phyloP scores from a whole-genome alignment of 1,140 invertebrate species.

The Nasonia longicornis region DNA sequence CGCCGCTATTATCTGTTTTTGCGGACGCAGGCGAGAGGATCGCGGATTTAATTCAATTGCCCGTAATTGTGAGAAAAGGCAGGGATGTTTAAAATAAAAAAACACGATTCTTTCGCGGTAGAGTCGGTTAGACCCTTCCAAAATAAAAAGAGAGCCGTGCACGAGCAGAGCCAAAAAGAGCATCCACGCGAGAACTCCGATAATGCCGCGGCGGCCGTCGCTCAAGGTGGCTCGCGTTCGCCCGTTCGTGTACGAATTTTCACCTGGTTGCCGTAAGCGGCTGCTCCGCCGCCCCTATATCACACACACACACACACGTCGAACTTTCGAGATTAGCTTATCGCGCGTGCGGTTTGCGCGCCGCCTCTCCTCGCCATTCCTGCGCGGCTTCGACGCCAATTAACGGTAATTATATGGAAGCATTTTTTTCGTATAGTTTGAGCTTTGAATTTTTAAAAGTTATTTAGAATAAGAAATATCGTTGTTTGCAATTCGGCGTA shows the following conservation, averaged over 20 bases:
- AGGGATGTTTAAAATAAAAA: no score
- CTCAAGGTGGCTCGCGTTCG: conserved; percentile 5
- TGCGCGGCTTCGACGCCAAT: not conserved
- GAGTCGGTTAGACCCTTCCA: no score
- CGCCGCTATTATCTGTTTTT: not conserved
- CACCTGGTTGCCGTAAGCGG: conserved; percentile 10
- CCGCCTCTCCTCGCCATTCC: not conserved
- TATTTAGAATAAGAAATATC: not conserved
- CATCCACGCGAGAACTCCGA: not conserved
- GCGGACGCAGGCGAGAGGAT: no score
- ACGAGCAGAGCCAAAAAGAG: not conserved
- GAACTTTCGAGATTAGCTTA: conserved; percentile 30
- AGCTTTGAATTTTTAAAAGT: not conserved
- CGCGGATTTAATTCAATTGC: not conserved
- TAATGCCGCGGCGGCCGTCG: no score
- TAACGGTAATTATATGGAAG: not conserved
- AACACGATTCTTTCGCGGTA: no score
- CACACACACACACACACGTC: not conserved
- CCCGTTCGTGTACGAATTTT: conserved; percentile 14
- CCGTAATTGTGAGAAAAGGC: not conserved
- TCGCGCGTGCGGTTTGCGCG: not conserved
- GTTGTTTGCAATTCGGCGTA: not conserved
- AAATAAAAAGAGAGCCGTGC: no score
- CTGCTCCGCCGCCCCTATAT: not conserved
- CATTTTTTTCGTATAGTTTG: not conserved